These are phyloP conservation scores for Dasyprocta punctata DNA, from an alignment of 2,113 vertebrate genomes.

Conservation along the genomic window DNA sequence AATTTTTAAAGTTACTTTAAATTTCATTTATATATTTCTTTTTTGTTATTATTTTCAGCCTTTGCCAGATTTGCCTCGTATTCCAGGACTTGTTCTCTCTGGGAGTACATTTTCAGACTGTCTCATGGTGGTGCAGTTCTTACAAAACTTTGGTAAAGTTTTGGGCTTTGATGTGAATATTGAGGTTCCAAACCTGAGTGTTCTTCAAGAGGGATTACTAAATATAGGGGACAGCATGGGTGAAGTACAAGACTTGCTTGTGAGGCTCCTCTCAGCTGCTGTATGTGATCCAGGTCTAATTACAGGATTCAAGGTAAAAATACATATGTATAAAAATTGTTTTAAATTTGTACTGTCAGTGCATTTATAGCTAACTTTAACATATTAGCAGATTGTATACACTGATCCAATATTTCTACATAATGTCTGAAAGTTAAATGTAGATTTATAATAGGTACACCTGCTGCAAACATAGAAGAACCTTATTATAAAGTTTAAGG, in stretches of 20 bases:
- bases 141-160: constrained; percentile 95
- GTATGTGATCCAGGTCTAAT: constrained; percentile 95
- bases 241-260: constrained; percentile 94
- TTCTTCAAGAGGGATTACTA: constrained; percentile 95
- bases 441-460: background rate
- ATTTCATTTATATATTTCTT: constrained; percentile 26
- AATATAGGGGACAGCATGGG: constrained; percentile 91
- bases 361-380: constrained; percentile 47
- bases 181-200: constrained; percentile 89
- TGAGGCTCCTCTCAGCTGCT: constrained; percentile 93
- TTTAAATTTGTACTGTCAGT: constrained; percentile 28
- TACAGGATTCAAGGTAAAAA: constrained; percentile 93
- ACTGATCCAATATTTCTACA: background rate
- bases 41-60: constrained; percentile 83
- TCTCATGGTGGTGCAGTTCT: constrained; percentile 96
- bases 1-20: background rate
- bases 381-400: constrained; percentile 23
- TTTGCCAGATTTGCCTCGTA: constrained; percentile 92
- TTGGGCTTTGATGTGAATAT: constrained; percentile 91
- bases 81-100: constrained; percentile 93
- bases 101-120: constrained; percentile 94
- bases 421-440: constrained; percentile 9
- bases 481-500: background rate
- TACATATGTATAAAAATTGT: background rate
- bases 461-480: constrained; percentile 19